Base-by-base conservation (phyloP, 2,888 invertebrate genomes). In the Drosophila longiperda region DNA sequence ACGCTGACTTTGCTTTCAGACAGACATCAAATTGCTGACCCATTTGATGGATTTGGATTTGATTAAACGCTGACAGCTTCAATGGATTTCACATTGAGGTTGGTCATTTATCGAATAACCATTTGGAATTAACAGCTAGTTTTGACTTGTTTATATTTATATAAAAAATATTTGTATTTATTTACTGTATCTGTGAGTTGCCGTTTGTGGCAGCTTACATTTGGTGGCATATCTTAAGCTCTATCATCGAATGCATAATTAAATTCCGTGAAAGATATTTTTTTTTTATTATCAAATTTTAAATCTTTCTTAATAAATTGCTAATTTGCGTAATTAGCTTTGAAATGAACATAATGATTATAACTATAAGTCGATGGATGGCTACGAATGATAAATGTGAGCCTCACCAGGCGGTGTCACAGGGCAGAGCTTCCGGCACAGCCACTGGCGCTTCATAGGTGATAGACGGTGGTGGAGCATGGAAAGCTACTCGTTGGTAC, bases 251-350 rank as follows among this genome's bases (percentile, higher is more conserved):
- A 5, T 66, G 78, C 74, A 87, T 73, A 68, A 68, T 73, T 84
- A 42, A 73, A 73, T 78, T 54, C 66, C 57, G 64, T 67, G 72
- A 63, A 84, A 84, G 78, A 72, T 62, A 55, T 15, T 63, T 72
- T 38, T 62, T 59, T 23, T 63, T 72, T 38, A n/a, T 80, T 83
- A 87, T 89, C 90, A 81, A 87, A 87, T 83, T 26, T 29, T 29
- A 1, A 29, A 72, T 62, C 61, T 26, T 63, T 72, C 26, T 80
- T 83, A 87, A 90, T 87, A 84, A 83, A 87, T 89, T 83, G 77
- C 73, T 80, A 69, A 70, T 82, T 79, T 66, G 64, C 57, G 74
- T 66, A 60, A 49, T 85, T 83, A 78, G 72, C 87, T 88, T 86
- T 78, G 73, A 77, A 82, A 75, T 73, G 78, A 70, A 66, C 63